A percentile compares a stretch with the other conserved stretches of the same genome.
Conservation (phyloP, 1,140 invertebrate genomes). For the Drosophila lini region DNA sequence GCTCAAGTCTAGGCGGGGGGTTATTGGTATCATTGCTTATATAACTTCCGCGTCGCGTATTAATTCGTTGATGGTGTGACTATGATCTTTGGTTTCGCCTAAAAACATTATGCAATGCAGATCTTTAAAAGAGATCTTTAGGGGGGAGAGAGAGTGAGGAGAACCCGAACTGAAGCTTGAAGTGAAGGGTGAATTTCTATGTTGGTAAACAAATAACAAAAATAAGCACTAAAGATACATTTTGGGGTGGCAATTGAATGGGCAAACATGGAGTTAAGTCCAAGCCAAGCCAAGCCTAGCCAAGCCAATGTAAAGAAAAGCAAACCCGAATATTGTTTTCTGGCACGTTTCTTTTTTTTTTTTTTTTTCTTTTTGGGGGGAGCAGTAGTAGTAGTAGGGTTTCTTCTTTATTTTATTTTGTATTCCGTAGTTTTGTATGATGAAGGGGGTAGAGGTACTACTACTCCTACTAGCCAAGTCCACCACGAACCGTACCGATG, state of each 20-base stretch:
- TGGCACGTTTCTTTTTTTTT: slow-evolving; percentile 6
- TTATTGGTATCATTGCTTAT: slow-evolving; percentile 63
- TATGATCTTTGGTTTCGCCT: slow-evolving; percentile 51
- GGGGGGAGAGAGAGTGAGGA: background rate
- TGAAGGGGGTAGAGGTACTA: background rate
- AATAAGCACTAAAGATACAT: slow-evolving; percentile 8
- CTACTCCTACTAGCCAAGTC: background rate
- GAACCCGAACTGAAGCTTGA: background rate
- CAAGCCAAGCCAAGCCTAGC: slow-evolving; percentile 11
- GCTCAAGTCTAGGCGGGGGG: slow-evolving; percentile 15
- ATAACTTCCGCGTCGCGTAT: slow-evolving; percentile 75
- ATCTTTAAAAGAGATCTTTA: background rate
- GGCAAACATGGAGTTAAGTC: slow-evolving; percentile 44
- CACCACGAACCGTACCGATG: slow-evolving; percentile 73
- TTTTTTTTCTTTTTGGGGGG: background rate
- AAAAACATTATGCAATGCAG: slow-evolving; percentile 53
- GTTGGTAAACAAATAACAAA: slow-evolving; percentile 29
- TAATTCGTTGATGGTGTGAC: slow-evolving; percentile 57
- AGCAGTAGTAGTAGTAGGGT: background rate
- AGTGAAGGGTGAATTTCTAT: background rate
- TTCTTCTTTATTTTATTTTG: background rate
- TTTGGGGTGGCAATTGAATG: slow-evolving; percentile 59
- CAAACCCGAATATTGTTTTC: slow-evolving; percentile 37
- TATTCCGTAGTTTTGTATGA: background rate
- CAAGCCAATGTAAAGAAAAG: slow-evolving; percentile 47